A percentile compares a stretch with the other conserved stretches of the same genome.
Conservation (phyloP, 2,888 invertebrate species). For the Napeogenes sylphis region DNA sequence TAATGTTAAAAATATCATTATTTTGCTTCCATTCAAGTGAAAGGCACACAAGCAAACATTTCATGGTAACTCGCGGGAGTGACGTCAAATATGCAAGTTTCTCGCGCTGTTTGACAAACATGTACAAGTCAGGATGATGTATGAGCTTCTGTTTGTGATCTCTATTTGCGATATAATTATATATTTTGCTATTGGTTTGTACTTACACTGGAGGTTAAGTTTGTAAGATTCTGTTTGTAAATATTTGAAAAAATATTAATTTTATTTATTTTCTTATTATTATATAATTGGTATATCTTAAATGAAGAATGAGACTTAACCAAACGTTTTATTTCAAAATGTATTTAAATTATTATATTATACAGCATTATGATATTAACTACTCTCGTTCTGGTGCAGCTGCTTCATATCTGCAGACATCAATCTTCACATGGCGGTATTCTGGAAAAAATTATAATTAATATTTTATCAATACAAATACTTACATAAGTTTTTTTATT, state of each 20-base stretch:
- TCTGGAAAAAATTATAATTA: conserved; percentile 17
- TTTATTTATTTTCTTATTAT: too few relatives aligned
- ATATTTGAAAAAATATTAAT: too few relatives aligned
- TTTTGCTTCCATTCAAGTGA: neutral
- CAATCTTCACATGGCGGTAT: conserved; percentile 47
- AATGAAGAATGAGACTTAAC: too few relatives aligned
- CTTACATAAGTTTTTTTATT: neutral
- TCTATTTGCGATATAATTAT: conserved; percentile 14
- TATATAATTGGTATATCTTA: too few relatives aligned
- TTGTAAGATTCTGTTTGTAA: neutral
- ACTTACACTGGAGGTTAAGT: neutral
- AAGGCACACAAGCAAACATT: conserved; percentile 20
- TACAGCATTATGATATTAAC: neutral
- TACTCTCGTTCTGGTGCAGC: conserved; percentile 44
- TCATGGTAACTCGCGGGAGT: conserved; percentile 37
- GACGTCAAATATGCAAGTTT: conserved; percentile 42
- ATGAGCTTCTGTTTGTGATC: conserved; percentile 15
- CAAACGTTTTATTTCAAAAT: too few relatives aligned
- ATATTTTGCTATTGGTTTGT: neutral
- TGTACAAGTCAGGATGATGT: conserved; percentile 12
- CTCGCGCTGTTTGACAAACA: conserved; percentile 23
- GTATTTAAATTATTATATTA: neutral
- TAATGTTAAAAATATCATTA: neutral
- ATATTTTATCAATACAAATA: too few relatives aligned
- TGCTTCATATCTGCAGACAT: conserved; percentile 60